phyloP scores from a whole-genome alignment of 2,797 vertebrate genomes.

The Ciconia nigra region DNA sequence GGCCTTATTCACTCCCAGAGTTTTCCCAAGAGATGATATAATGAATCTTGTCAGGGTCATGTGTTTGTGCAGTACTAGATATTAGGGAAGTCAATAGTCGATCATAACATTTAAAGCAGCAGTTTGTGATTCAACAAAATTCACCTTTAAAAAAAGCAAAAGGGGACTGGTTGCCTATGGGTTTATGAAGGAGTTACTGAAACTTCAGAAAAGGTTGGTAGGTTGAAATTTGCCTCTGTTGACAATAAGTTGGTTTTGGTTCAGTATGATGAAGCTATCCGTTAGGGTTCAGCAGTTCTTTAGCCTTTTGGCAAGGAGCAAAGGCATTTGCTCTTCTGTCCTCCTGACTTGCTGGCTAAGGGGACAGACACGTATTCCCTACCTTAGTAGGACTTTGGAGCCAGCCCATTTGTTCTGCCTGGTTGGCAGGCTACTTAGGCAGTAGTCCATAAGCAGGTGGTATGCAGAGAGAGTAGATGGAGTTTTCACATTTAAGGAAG shows the following conservation, averaged over 20 bases:
- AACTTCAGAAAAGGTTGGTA: background rate
- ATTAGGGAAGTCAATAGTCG: background rate
- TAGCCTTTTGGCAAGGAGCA: background rate
- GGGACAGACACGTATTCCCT: background rate
- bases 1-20: background rate
- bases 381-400: background rate
- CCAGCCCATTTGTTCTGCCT: background rate
- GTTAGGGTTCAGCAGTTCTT: background rate
- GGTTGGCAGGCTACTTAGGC: background rate
- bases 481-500: background rate
- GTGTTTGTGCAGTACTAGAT: background rate
- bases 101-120: background rate
- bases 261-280: background rate
- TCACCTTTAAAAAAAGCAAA: background rate
- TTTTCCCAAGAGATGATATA: background rate
- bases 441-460: background rate
- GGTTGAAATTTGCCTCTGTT: background rate
- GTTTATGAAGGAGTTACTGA: background rate
- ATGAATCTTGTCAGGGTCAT: background rate
- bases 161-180: background rate
- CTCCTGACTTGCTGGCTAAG: background rate
- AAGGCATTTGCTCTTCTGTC: background rate
- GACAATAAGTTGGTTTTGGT: background rate
- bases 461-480: background rate
- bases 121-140: background rate